A percentile compares a stretch with the other conserved stretches of the same genome.
phyloP scores from a whole-genome alignment of 2,888 invertebrate species.

The Synanthedon tipuliformis region DNA sequence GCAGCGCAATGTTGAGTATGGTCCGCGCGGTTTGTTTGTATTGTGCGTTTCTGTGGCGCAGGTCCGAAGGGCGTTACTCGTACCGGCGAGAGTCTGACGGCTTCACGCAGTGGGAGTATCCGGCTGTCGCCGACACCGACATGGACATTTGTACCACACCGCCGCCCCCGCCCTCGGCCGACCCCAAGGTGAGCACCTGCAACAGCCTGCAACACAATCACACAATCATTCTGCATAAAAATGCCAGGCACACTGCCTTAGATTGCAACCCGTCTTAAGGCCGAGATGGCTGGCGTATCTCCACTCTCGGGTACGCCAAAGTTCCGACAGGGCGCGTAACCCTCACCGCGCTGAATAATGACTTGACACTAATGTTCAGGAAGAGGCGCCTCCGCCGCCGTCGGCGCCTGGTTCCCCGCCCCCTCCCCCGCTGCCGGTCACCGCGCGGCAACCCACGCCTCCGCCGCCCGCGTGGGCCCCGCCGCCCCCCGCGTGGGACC shows the following conservation, averaged over 20 bases:
- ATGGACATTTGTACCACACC: conserved; percentile 68
- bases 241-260: too few relatives aligned
- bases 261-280: too few relatives aligned
- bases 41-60: conserved; percentile 31
- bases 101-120: conserved; percentile 73
- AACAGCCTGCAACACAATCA: too few relatives aligned
- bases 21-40: conserved; percentile 17
- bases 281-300: too few relatives aligned
- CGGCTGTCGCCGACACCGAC: conserved; percentile 51
- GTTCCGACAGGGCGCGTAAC: too few relatives aligned
- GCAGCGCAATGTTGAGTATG: neutral
- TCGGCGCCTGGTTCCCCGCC: conserved; percentile 9
- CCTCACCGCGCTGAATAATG: too few relatives aligned
- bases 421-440: conserved; percentile 12
- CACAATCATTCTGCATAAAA: too few relatives aligned
- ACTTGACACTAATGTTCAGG: conserved; percentile 3
- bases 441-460: conserved; percentile 32
- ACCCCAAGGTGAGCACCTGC: too few relatives aligned
- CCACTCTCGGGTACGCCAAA: too few relatives aligned
- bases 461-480: conserved; percentile 18
- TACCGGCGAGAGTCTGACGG: conserved; percentile 70
- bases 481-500: conserved; percentile 28
- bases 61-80: conserved; percentile 72
- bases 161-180: conserved; percentile 38
- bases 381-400: conserved; percentile 13